Conservation (phyloP, 2,113 vertebrate genomes). For the Nematolebias whitei region DNA sequence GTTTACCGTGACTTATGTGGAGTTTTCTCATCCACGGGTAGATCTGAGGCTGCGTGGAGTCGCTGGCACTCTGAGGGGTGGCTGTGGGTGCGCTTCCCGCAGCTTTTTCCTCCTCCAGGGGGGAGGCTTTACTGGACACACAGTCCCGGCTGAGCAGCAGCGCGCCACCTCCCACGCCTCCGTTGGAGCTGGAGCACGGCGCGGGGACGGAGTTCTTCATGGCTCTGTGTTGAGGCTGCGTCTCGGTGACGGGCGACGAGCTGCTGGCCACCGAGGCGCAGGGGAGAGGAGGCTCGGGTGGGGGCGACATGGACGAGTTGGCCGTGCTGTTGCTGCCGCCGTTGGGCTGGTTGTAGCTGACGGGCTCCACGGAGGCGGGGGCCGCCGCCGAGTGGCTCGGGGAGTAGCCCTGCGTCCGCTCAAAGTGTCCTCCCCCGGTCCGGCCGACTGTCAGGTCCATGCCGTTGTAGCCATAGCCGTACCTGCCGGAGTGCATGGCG, state of each 20-base stretch:
- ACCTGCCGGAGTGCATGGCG: conserved; percentile 98
- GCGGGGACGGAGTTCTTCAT: conserved; percentile 92
- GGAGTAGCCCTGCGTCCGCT: conserved; percentile 90
- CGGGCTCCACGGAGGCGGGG: conserved; percentile 86
- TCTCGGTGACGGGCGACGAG: conserved; percentile 85
- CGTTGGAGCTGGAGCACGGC: conserved; percentile 83
- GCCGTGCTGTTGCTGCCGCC: conserved; percentile 72
- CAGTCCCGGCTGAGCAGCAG: conserved; percentile 90
- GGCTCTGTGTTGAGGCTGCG: conserved; percentile 85
- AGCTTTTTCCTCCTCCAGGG: conserved; percentile 90
- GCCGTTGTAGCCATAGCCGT: conserved; percentile 98
- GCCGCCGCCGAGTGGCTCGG: conserved; percentile 82
- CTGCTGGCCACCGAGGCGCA: conserved; percentile 89
- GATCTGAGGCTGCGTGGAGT: conserved; percentile 92
- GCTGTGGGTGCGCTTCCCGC: conserved; percentile 88
- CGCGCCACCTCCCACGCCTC: conserved; percentile 67
- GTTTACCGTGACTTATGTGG: conserved; percentile 98
- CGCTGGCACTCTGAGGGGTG: conserved; percentile 88
- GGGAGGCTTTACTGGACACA: conserved; percentile 86
- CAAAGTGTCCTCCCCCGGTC: conserved; percentile 91
- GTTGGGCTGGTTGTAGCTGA: conserved; percentile 91
- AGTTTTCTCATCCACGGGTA: conserved; percentile 99
- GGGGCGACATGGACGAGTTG: conserved; percentile 87
- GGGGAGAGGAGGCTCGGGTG: conserved; percentile 90
- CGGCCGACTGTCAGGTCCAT: conserved; percentile 97